Base-by-base conservation (phyloP, 2,888 invertebrate genomes). In the Piscicola geometra region DNA sequence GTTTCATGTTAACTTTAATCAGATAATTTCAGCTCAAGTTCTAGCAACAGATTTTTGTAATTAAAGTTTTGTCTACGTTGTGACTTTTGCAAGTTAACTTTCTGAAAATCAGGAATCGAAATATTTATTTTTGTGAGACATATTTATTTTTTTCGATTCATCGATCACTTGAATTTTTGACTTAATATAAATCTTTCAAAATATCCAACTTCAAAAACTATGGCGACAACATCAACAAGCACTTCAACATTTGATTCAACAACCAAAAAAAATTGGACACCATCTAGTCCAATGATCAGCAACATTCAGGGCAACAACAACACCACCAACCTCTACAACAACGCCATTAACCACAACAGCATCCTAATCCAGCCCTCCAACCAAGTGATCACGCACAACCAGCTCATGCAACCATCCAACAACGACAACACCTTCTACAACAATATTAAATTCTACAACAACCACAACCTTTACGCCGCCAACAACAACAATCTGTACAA, bases 111-210 rank as follows among this genome's bases (percentile, higher is more conserved):
- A 56, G 25, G 60, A 56, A 25, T 56, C 5, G 60, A 56, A 56
- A 5, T 56, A 21, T 56, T 56, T 56, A 56, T 56, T 56, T 56
- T 15, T 56, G 9, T 56, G 5, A 15, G 25, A 56, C n/a, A 18
- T 15, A 25, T 56, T 56, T 56, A 18, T 56, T 56, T 56, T 56
- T n/a, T 25, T 18, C 60, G 21, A 56, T 56, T 21, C 60, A 25
- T 56, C 60, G n/a, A 56, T 21, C 60, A 56, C 60, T 56, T 56
- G 60, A 56, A 56, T 56, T 56, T n/a, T n/a, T n/a, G n/a, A n/a
- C n/a, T n/a, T n/a, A n/a, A n/a, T n/a, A n/a, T n/a, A n/a, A n/a
- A n/a, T n/a, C n/a, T n/a, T n/a, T n/a, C n/a, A n/a, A n/a, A n/a
- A n/a, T n/a, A n/a, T n/a, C n/a, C n/a, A n/a, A n/a, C n/a, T n/a